phyloP scores from a whole-genome alignment of 30 jellyfish, hydroid and myxozoan species.

The Aurelia aurita region DNA sequence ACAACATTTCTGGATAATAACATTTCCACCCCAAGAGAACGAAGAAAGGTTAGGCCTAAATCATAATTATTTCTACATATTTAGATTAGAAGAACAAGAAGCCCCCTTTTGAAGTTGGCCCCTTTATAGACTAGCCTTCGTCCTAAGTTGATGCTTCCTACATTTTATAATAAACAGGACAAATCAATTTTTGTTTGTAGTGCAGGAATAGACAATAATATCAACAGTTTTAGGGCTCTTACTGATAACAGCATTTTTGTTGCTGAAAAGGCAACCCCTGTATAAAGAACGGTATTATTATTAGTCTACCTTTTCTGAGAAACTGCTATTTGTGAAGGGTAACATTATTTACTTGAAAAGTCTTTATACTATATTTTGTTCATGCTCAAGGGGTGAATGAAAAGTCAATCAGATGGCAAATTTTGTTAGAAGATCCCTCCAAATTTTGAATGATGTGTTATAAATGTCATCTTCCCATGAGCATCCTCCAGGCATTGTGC shows the following conservation, averaged over 20 bases:
- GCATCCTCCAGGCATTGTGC: constrained; percentile 17
- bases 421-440: constrained; percentile 9
- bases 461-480: neutral
- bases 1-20: neutral
- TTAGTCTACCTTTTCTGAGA: neutral
- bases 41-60: neutral
- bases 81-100: too few species aligned
- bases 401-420: constrained; percentile 20
- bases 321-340: neutral
- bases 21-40: constrained; percentile 12
- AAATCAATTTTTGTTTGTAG: neutral
- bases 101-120: neutral
- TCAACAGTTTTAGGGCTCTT: too few species aligned
- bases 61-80: neutral
- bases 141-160: constrained; percentile 4
- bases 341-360: constrained; percentile 10
- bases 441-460: neutral
- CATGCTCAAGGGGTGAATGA: constrained; percentile 3
- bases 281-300: neutral
- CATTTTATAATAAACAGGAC: neutral
- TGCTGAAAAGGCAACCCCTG: too few species aligned
- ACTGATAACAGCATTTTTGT: too few species aligned
- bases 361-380: neutral
- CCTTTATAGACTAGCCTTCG: neutral
- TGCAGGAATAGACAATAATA: constrained; percentile 16